Evolutionary conservation across 2,797 vertebrate genomes (phyloP).

Genomic region (Chaunax sp.): DNA sequence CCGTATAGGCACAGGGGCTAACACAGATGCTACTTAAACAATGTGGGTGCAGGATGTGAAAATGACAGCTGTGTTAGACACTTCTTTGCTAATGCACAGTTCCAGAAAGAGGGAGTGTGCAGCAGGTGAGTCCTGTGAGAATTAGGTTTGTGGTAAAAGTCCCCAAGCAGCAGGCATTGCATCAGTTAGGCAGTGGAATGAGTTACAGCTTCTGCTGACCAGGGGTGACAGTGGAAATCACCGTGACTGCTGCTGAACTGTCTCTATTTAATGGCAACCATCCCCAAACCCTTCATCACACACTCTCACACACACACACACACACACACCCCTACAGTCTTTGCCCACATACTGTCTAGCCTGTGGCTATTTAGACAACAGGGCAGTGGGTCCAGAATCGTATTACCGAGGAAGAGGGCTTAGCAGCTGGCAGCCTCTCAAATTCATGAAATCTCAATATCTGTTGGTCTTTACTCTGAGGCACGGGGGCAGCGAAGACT

Average conservation of each 20-base stretch:
- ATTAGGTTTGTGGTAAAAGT: conserved; percentile 59
- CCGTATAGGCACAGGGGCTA: too few relatives aligned
- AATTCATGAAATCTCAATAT: conserved; percentile 66
- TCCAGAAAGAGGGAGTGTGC: neutral
- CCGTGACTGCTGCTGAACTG: conserved; percentile 37
- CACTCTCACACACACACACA: conserved; percentile 11
- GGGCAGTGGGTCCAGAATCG: conserved; percentile 55
- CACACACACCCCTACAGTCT: conserved; percentile 14
- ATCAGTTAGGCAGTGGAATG: conserved; percentile 60
- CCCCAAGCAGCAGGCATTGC: conserved; percentile 60
- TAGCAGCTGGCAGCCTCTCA: conserved; percentile 61
- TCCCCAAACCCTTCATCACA: conserved; percentile 32
- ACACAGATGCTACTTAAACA: too few relatives aligned
- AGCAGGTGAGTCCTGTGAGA: conserved; percentile 41
- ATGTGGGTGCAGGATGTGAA: too few relatives aligned
- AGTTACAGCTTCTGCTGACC: conserved; percentile 56
- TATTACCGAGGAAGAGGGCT: conserved; percentile 63
- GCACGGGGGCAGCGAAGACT: conserved; percentile 31
- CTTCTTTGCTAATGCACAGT: too few relatives aligned
- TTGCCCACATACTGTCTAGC: conserved; percentile 45
- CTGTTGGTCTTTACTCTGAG: conserved; percentile 43
- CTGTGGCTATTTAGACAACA: conserved; percentile 59
- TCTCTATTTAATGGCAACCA: conserved; percentile 54
- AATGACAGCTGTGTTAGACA: too few relatives aligned
- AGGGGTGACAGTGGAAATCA: conserved; percentile 50